A percentile compares a stretch with the other conserved stretches of the same genome.
These are phyloP conservation scores for Cichlasoma orientale DNA, from an alignment of 2,797 vertebrate genomes.

Conservation along the genomic window DNA sequence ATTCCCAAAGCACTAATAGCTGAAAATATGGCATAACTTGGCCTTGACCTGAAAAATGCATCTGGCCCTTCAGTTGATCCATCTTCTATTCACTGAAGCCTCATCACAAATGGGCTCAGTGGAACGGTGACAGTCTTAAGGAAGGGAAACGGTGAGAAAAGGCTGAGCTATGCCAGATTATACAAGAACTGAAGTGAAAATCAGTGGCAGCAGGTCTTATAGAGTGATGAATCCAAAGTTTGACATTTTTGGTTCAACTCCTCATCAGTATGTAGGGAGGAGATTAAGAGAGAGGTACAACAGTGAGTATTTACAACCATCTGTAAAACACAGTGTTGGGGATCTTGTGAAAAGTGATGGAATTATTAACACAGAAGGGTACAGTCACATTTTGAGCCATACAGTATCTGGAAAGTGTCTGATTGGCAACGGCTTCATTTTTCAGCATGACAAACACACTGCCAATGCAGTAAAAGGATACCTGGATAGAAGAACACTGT, in stretches of 20 bases:
- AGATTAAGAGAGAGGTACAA: too few relatives aligned
- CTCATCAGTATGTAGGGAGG: too few relatives aligned
- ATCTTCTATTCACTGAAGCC: background rate
- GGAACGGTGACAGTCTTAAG: background rate
- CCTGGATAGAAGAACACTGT: background rate
- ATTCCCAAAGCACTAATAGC: accelerated
- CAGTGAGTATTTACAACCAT: too few relatives aligned
- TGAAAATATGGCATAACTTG: background rate
- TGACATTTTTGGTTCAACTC: too few relatives aligned
- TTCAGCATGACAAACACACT: background rate
- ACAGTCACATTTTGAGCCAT: background rate
- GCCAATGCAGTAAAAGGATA: background rate
- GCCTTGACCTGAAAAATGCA: background rate
- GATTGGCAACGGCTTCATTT: background rate
- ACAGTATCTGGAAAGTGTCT: background rate
- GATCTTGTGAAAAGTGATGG: background rate
- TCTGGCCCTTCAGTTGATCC: background rate
- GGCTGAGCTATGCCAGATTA: background rate
- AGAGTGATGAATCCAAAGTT: too few relatives aligned
- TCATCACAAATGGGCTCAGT: background rate
- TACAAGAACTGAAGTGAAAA: too few relatives aligned
- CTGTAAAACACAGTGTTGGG: background rate
- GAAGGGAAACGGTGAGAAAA: background rate
- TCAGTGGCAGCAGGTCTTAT: too few relatives aligned
- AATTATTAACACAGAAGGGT: background rate